Base-by-base conservation (phyloP, 2,888 invertebrate species). In the Amphipyra berbera region DNA sequence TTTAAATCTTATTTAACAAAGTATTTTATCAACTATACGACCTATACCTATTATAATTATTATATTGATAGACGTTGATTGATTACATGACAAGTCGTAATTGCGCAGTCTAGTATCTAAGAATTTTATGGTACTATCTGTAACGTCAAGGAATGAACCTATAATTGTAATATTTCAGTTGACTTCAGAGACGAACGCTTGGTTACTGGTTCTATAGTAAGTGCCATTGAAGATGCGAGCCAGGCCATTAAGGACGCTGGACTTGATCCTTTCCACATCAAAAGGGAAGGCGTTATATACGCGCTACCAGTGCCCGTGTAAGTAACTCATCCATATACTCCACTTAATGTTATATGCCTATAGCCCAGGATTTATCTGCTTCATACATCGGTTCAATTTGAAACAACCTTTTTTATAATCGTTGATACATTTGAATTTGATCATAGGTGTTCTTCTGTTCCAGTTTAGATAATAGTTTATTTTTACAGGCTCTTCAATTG, bases 291-390 rank as follows among this genome's bases (percentile, higher is more conserved):
- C 0, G 30, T 57, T 6, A 56, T 38, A 4, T 77, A 73, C 35
- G 79, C 61, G 2, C 67, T 88, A 0, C 85, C 90, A 0, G 87
- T 90, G 0, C 88, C 90, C 8, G 71, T 81, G 92, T 93, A 76
- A 58, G 38, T 10, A 15, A 8, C 13, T 56, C 21, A 35, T 30
- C 9, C 0, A 41, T 6, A 27, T 4, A 47, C 0, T 1, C 3
- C 30, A 13, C 0, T 9, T 35, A 21, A 14, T 13, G 7, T 4
- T 15, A 1, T 30, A 30, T 30, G n/a, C n/a, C 6, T 7, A 30
- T 30, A 30, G 30, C 30, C 30, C 30, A 30, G 7, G 30, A 30
- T 30, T 6, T 6, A 30, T 30, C 30, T 30, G 6, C 7, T 7
- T 30, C 6, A 7, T 7, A 30, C 2, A 30, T 7, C 7, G 30